These are phyloP conservation scores for Phrynocephalus forsythii DNA, from an alignment of 2,797 vertebrate species.

Conservation along the genomic window DNA sequence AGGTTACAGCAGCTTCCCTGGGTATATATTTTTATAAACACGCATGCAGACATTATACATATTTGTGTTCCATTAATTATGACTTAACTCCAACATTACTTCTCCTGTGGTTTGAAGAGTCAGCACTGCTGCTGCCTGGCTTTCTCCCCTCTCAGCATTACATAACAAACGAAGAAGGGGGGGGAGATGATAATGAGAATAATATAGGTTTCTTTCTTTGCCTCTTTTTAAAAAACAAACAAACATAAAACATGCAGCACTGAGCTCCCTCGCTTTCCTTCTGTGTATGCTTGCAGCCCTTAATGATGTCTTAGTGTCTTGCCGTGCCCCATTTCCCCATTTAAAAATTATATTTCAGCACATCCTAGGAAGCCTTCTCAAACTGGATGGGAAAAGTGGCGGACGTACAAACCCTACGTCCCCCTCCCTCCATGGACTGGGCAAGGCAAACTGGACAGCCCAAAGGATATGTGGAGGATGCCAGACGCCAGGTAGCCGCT, in stretches of 20 bases:
- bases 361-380: not conserved
- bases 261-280: not conserved
- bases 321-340: slow-evolving; percentile 68
- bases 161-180: not conserved
- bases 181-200: not conserved
- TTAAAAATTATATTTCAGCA: slow-evolving; percentile 36
- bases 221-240: not conserved
- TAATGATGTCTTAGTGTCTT: slow-evolving; percentile 63
- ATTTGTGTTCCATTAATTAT: slow-evolving; percentile 58
- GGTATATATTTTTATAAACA: slow-evolving; percentile 37
- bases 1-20: slow-evolving; percentile 42
- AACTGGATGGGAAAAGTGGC: fast-evolving
- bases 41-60: slow-evolving; percentile 35
- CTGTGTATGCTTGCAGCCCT: slow-evolving; percentile 46
- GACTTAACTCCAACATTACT: slow-evolving; percentile 54
- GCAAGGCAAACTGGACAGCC: fast-evolving
- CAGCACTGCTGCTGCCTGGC: not conserved
- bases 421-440: fast-evolving
- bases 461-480: fast-evolving
- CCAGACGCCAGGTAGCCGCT: fast-evolving
- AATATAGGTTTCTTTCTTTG: not conserved
- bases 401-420: not conserved
- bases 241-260: not conserved
- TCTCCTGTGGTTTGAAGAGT: slow-evolving; percentile 3
- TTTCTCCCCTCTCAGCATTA: not conserved